A percentile compares a stretch with the other conserved stretches of the same genome.
These are phyloP conservation scores for Uropetala carovei DNA, from an alignment of 2,888 invertebrate genomes.

Conservation along the genomic window DNA sequence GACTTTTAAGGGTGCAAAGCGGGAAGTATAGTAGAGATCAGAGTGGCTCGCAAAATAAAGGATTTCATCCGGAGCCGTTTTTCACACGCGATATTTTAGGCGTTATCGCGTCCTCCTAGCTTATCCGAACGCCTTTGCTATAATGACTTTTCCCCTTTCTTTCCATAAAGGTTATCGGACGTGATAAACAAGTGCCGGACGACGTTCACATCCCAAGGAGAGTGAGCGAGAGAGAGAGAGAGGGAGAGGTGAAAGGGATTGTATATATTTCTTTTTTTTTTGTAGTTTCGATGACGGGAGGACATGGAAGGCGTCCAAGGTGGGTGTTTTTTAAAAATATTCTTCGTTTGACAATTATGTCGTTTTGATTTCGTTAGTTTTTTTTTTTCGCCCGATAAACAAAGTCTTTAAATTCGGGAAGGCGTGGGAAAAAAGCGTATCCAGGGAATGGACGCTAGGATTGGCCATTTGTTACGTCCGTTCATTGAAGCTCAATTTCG, in stretches of 20 bases:
- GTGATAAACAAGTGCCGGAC: neutral
- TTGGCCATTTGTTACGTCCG: neutral
- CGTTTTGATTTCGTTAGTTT: neutral
- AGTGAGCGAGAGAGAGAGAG: no score
- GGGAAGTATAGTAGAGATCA: neutral
- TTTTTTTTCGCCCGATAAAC: neutral
- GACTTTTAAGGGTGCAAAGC: neutral
- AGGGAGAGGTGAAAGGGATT: slow-evolving; percentile 26
- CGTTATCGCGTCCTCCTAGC: neutral
- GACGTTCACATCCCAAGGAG: neutral
- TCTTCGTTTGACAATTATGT: neutral
- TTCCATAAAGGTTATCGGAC: neutral
- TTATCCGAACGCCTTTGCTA: neutral
- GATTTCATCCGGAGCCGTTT: neutral
- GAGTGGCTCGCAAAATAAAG: neutral
- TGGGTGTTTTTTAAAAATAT: neutral
- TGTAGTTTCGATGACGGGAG: neutral
- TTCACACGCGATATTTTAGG: neutral
- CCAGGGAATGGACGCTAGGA: neutral
- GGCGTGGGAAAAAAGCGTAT: neutral
- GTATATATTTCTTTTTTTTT: neutral
- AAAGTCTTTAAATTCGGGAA: neutral
- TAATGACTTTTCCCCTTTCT: neutral
- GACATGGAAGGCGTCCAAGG: slow-evolving; percentile 34
- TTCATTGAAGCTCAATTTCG: neutral